Conservation (phyloP, 2,113 vertebrate genomes). For the Bujurquina vittata region DNA sequence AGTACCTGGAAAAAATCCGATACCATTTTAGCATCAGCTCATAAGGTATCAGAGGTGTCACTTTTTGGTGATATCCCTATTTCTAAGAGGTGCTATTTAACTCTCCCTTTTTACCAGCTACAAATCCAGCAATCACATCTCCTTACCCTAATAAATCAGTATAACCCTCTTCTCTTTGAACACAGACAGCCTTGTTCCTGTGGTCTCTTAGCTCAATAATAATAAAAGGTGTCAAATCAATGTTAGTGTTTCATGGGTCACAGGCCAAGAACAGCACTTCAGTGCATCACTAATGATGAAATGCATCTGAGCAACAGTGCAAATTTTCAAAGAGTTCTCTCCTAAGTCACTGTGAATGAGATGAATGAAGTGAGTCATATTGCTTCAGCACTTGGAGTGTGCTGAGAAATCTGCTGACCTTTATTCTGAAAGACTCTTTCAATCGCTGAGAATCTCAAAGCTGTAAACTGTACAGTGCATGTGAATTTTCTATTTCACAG, state of each 20-base stretch:
- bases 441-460: background rate
- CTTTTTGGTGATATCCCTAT: background rate
- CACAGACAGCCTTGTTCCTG: background rate
- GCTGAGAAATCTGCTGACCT: background rate
- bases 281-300: slow-evolving; percentile 15
- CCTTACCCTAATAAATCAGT: background rate
- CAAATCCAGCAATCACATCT: background rate
- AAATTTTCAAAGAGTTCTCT: background rate
- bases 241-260: background rate
- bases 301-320: background rate
- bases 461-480: background rate
- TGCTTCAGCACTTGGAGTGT: background rate
- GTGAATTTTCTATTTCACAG: background rate
- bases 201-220: background rate
- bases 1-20: background rate
- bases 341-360: background rate
- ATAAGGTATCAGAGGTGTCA: background rate
- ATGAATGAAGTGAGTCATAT: background rate
- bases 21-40: background rate
- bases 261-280: background rate
- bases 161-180: background rate
- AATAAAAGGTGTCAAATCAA: slow-evolving; percentile 7
- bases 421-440: background rate
- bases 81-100: fast-evolving
- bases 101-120: background rate